A percentile compares a stretch with the other conserved stretches of the same genome.
Evolutionary conservation across 2,113 vertebrate genomes (phyloP).

Genomic region (Macrotus californicus): DNA sequence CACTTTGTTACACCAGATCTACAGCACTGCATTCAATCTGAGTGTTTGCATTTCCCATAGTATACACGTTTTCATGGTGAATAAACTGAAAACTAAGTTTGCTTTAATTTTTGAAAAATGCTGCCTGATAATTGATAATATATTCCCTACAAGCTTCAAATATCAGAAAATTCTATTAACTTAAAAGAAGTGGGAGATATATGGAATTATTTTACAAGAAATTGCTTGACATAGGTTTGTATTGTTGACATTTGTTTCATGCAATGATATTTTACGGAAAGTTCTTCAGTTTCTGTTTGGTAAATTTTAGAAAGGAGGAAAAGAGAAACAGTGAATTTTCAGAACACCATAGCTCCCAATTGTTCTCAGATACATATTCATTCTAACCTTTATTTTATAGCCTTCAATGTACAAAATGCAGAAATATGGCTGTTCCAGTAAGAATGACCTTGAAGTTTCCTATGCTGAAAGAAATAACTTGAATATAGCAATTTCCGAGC

Average conservation of each 20-base stretch:
- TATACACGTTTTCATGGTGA: neutral
- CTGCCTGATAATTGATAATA: neutral
- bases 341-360: neutral
- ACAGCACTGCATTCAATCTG: neutral
- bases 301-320: neutral
- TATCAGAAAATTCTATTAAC: neutral
- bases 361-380: neutral
- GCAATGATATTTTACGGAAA: neutral
- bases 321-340: neutral
- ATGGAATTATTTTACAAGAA: neutral
- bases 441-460: neutral
- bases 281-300: neutral
- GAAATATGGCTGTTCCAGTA: neutral
- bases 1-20: neutral
- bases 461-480: conserved; percentile 18
- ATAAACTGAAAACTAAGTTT: neutral
- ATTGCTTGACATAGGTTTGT: neutral
- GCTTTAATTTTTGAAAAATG: neutral
- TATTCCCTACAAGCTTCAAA: neutral
- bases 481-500: conserved; percentile 63
- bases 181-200: neutral
- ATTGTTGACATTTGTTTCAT: neutral
- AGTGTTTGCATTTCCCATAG: neutral
- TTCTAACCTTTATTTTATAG: neutral
- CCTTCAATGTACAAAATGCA: neutral